Conservation (phyloP, 2,113 vertebrate species). For the Grallaria varia region DNA sequence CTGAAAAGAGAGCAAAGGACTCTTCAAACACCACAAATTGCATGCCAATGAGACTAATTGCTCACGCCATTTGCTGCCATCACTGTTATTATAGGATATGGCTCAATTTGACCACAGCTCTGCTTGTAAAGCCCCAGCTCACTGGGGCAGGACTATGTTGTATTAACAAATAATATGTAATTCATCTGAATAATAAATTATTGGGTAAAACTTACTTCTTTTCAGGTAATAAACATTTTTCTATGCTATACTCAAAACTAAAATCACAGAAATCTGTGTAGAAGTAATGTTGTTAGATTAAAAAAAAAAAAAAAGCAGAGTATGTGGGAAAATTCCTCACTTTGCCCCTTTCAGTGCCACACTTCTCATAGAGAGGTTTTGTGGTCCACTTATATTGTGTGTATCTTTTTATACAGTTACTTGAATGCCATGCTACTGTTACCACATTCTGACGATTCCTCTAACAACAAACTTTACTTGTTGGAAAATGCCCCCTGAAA, state of each 20-base stretch:
- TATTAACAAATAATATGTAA: background rate
- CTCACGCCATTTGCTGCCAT: background rate
- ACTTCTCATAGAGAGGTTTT: background rate
- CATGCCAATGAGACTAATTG: background rate
- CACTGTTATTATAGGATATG: background rate
- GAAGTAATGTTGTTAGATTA: background rate
- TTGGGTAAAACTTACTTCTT: background rate
- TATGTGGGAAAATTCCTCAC: background rate
- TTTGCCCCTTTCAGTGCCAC: background rate
- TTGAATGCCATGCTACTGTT: background rate
- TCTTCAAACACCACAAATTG: background rate
- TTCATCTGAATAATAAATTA: background rate
- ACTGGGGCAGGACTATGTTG: background rate
- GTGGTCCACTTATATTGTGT: background rate
- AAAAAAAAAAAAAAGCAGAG: background rate
- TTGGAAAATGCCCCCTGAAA: background rate
- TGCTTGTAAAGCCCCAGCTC: background rate
- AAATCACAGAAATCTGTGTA: background rate
- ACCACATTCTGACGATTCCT: background rate
- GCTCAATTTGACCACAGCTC: background rate
- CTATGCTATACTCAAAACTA: background rate
- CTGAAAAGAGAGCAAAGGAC: background rate
- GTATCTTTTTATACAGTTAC: background rate
- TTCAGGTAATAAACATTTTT: background rate
- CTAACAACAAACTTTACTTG: constrained; percentile 8